phyloP scores from a whole-genome alignment of 2,888 invertebrate genomes.

The Anorthoa munda region DNA sequence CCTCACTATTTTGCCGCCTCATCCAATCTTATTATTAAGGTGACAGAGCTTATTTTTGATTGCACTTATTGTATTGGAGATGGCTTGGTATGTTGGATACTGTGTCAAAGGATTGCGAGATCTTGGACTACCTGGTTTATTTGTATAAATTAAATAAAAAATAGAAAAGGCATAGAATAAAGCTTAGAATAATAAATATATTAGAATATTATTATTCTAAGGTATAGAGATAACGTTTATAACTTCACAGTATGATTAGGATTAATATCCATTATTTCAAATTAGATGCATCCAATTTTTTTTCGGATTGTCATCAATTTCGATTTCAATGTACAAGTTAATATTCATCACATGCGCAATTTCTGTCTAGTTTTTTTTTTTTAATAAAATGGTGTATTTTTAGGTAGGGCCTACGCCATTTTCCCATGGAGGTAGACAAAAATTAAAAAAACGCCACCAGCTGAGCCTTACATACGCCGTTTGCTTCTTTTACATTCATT shows the following conservation, averaged over 20 bases:
- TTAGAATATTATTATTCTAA: no score
- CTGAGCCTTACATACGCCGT: no score
- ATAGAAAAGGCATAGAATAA: no score
- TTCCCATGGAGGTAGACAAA: no score
- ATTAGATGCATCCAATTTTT: background rate
- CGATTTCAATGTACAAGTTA: background rate
- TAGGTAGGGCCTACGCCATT: no score
- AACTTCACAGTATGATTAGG: background rate
- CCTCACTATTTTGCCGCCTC: conserved; percentile 40
- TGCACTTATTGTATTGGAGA: conserved; percentile 21
- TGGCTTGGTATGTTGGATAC: conserved; percentile 24
- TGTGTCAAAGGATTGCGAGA: conserved; percentile 46
- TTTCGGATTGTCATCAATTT: no score
- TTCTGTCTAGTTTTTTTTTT: background rate
- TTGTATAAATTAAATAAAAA: conserved; percentile 44
- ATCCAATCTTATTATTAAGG: conserved; percentile 46
- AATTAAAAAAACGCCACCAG: no score
- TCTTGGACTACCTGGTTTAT: conserved; percentile 15
- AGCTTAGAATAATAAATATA: no score
- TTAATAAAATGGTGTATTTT: no score
- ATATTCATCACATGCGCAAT: background rate
- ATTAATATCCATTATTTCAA: background rate
- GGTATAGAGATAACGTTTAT: no score
- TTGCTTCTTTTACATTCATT: no score
- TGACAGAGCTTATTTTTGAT: conserved; percentile 52